phyloP scores from a whole-genome alignment of 1,140 invertebrate species.

The Sinonovacula constricta region DNA sequence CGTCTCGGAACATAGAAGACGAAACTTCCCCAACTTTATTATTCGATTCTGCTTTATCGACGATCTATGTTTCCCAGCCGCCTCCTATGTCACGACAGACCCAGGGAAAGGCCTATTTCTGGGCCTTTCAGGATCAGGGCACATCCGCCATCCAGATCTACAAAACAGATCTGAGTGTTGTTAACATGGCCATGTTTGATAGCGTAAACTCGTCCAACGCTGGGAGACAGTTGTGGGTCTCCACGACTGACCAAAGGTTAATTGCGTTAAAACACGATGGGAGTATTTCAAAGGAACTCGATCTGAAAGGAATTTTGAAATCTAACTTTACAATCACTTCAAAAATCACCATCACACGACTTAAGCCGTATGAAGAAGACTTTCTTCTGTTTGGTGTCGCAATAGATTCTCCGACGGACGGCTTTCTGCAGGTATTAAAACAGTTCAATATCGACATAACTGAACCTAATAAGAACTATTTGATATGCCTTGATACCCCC shows the following conservation, averaged over 20 bases:
- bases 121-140: conserved; percentile 50
- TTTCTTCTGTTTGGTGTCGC: conserved; percentile 49
- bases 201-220: not conserved
- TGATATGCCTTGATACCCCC: conserved; percentile 33
- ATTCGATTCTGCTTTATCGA: conserved; percentile 33
- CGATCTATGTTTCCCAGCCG: conserved; percentile 57
- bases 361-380: conserved; percentile 19
- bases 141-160: conserved; percentile 36
- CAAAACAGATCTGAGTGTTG: conserved; percentile 8
- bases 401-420: conserved; percentile 19
- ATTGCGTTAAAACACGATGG: conserved; percentile 40
- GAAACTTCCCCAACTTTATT: conserved; percentile 33
- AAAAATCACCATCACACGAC: conserved; percentile 47
- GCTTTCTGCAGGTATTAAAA: conserved; percentile 11
- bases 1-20: not conserved
- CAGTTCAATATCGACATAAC: too few species aligned
- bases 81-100: conserved; percentile 26
- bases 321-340: conserved; percentile 51
- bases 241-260: conserved; percentile 10
- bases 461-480: not conserved
- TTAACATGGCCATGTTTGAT: conserved; percentile 46
- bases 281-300: conserved; percentile 37
- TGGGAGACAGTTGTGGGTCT: conserved; percentile 45
- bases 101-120: conserved; percentile 21
- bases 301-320: conserved; percentile 41